Evolutionary conservation across 1,140 invertebrate genomes (phyloP).

Genomic region (Parasteatoda tepidariorum): DNA sequence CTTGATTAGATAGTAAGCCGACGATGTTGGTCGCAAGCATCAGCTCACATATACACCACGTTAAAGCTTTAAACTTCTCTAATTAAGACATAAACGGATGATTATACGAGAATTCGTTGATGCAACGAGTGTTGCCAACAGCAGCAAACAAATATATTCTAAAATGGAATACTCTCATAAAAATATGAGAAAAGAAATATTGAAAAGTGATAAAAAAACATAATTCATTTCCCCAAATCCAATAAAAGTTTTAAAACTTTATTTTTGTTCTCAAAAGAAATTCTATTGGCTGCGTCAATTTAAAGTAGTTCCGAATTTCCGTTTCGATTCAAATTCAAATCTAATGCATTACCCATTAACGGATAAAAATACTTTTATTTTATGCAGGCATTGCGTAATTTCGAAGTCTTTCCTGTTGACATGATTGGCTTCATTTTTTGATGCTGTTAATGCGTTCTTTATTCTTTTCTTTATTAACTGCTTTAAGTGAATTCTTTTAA

Average conservation of each 20-base stretch:
- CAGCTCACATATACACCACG: neutral
- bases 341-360: neutral
- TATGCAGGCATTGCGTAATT: neutral
- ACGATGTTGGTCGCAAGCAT: neutral
- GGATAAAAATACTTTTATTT: neutral
- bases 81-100: neutral
- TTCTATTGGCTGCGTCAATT: neutral
- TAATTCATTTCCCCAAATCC: no score
- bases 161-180: no score
- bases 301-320: neutral
- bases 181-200: no score
- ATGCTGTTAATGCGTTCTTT: neutral
- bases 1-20: neutral
- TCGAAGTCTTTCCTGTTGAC: neutral
- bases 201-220: no score
- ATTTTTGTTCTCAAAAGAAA: no score
- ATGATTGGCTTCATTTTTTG: neutral
- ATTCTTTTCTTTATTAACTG: neutral
- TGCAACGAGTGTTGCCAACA: no score
- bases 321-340: neutral
- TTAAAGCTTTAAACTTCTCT: neutral
- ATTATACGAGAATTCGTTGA: neutral
- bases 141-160: no score
- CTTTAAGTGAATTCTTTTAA: no score
- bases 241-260: no score